These are phyloP conservation scores for Mactra quadrangularis DNA, from an alignment of 1,140 invertebrate species.

Conservation along the genomic window DNA sequence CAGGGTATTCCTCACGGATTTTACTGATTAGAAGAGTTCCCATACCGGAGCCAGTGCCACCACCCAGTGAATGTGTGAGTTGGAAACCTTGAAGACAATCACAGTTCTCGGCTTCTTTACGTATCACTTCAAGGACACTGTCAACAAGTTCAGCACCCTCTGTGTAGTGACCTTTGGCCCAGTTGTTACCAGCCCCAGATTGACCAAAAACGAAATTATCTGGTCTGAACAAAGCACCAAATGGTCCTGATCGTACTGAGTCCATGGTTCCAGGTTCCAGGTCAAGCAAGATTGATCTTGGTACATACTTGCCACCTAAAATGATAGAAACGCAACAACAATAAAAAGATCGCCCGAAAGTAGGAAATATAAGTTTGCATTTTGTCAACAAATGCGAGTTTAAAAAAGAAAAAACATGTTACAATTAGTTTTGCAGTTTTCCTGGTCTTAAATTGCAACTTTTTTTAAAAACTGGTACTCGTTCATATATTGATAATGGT, in stretches of 20 bases:
- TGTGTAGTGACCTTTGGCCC: conserved; percentile 97
- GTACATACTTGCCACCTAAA: conserved; percentile 92
- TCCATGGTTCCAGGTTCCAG: conserved; percentile 98
- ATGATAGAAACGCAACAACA: conserved; percentile 85
- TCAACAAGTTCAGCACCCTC: conserved; percentile 95
- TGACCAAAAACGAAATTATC: conserved; percentile 93
- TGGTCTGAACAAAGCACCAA: conserved; percentile 92
- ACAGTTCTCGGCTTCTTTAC: conserved; percentile 93
- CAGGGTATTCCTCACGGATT: conserved; percentile 87
- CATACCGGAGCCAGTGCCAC: conserved; percentile 82
- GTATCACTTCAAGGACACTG: conserved; percentile 90
- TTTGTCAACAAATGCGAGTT: too few relatives aligned
- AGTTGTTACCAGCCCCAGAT: conserved; percentile 92
- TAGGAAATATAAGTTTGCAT: too few relatives aligned
- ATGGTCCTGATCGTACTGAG: conserved; percentile 93
- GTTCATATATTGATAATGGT: too few relatives aligned
- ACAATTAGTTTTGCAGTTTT: too few relatives aligned
- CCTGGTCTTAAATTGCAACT: too few relatives aligned
- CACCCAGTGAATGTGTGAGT: conserved; percentile 90
- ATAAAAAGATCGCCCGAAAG: too few relatives aligned
- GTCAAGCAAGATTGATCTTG: conserved; percentile 94
- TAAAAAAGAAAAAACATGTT: too few relatives aligned
- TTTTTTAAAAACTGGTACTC: too few relatives aligned
- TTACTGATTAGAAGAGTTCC: conserved; percentile 86
- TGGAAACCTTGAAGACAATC: conserved; percentile 91